Evolutionary conservation across 2,113 vertebrate genomes (phyloP).

Genomic region (Forbesichthys papilliferus): DNA sequence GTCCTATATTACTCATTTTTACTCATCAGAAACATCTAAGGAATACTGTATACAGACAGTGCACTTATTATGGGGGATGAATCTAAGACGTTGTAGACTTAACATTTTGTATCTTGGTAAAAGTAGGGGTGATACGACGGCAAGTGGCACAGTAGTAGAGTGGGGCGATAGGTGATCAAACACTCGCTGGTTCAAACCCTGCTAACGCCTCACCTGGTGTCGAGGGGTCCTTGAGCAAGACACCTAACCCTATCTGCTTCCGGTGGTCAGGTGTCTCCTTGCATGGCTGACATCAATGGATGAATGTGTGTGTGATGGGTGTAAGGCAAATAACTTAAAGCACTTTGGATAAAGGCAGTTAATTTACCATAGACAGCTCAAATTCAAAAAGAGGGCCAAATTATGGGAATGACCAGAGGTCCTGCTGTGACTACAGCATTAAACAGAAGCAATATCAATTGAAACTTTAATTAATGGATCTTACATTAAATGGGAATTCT

Average conservation of each 20-base stretch:
- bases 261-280: no score
- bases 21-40: slow-evolving; percentile 25
- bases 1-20: slow-evolving; percentile 25
- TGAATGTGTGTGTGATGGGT: no score
- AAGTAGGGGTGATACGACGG: slow-evolving; percentile 18
- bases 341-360: no score
- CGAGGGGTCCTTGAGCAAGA: no score
- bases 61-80: slow-evolving; percentile 59
- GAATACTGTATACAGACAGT: slow-evolving; percentile 8
- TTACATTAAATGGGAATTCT: slow-evolving; percentile 24
- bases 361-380: not conserved
- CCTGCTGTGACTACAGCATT: slow-evolving; percentile 62
- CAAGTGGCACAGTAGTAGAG: no score
- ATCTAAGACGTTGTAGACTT: slow-evolving; percentile 29
- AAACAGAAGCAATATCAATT: slow-evolving; percentile 55
- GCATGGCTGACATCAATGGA: no score
- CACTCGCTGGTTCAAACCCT: no score
- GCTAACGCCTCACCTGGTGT: no score
- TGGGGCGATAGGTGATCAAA: no score
- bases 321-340: no score
- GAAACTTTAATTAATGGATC: slow-evolving; percentile 51
- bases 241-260: no score
- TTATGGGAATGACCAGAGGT: slow-evolving; percentile 43
- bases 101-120: slow-evolving; percentile 47
- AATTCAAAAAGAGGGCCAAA: slow-evolving; percentile 23